phyloP scores from a whole-genome alignment of 1,140 invertebrate genomes.

The Rhizoglyphus robini region DNA sequence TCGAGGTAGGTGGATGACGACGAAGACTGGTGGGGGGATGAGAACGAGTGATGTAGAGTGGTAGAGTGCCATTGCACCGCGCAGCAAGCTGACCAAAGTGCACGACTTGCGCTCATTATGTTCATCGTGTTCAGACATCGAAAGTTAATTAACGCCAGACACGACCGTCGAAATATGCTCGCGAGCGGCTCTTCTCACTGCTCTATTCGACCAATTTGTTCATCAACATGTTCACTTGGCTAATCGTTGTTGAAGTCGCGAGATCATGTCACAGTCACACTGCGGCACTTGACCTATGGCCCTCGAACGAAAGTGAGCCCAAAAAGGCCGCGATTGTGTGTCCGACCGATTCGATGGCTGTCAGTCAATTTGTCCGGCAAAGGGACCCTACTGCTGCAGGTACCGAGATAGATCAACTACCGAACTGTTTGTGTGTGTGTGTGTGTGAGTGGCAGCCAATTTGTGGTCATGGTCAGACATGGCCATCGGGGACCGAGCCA shows the following conservation, averaged over 20 bases:
- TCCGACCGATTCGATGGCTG: not conserved
- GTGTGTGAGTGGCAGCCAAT: too few relatives aligned
- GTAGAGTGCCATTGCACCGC: not conserved
- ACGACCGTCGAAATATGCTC: too few relatives aligned
- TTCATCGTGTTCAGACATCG: not conserved
- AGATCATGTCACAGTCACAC: not conserved
- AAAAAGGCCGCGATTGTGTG: not conserved
- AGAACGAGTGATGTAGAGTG: not conserved
- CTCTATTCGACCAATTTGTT: too few relatives aligned
- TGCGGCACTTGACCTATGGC: not conserved
- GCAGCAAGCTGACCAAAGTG: not conserved
- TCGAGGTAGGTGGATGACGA: not conserved
- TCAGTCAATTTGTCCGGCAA: too few relatives aligned
- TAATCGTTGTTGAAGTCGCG: not conserved
- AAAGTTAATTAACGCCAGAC: constrained; percentile 8
- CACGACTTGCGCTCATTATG: constrained; percentile 3
- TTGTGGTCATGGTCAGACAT: too few relatives aligned
- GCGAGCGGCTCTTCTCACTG: too few relatives aligned
- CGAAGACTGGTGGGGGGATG: not conserved
- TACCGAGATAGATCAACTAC: too few relatives aligned
- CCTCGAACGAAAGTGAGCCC: not conserved
- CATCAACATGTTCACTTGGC: not conserved
- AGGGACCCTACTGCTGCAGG: too few relatives aligned
- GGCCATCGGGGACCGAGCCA: too few relatives aligned
- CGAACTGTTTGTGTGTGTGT: too few relatives aligned